Percentiles rank a stretch among this genome's conserved stretches.
phyloP scores from a whole-genome alignment of 2,113 vertebrate genomes.

The Casuarius casuarius region DNA sequence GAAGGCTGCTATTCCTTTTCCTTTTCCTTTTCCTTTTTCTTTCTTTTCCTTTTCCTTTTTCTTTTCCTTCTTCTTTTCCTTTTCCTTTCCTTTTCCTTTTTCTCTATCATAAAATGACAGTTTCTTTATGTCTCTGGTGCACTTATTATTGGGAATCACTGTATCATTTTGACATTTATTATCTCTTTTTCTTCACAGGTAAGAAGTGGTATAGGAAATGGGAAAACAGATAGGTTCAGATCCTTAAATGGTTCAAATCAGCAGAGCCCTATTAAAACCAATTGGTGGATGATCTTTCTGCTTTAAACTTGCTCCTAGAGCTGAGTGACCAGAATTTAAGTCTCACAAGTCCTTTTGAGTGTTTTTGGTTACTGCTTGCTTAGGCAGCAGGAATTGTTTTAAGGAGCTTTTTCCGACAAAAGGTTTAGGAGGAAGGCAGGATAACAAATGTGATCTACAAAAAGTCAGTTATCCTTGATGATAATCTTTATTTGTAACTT shows the following conservation, averaged over 20 bases:
- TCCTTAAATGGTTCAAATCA: neutral
- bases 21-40: neutral
- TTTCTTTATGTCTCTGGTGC: neutral
- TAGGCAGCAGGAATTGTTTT: neutral
- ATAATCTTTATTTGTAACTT: neutral
- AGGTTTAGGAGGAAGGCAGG: neutral
- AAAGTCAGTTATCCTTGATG: neutral
- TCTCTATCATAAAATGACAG: neutral
- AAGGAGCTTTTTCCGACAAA: neutral
- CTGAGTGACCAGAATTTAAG: neutral
- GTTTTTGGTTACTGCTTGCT: neutral
- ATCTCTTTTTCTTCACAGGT: neutral
- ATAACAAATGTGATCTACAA: neutral
- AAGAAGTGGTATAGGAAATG: neutral
- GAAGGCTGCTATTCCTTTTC: neutral
- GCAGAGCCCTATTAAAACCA: neutral
- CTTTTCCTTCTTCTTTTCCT: neutral
- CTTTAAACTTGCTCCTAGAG: neutral
- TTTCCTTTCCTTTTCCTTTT: neutral
- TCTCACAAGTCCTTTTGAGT: neutral
- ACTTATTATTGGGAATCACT: neutral
- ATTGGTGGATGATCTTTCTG: neutral
- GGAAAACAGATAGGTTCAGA: neutral
- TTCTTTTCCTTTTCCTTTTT: neutral
- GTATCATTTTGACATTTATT: neutral